These are phyloP conservation scores for Ptyas mucosa DNA, from an alignment of 2,113 vertebrate genomes.

Conservation along the genomic window DNA sequence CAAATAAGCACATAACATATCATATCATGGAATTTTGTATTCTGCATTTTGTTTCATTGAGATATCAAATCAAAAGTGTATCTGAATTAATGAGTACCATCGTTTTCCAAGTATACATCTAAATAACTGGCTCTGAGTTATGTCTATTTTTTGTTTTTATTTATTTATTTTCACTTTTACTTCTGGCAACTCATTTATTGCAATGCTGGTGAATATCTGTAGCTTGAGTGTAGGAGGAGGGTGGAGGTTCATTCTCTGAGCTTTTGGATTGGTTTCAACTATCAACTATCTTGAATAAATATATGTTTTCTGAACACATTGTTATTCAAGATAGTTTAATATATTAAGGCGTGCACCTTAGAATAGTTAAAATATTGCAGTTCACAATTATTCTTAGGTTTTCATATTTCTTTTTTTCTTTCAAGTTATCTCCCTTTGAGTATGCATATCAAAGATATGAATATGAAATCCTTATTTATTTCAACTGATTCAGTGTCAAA, in stretches of 20 bases:
- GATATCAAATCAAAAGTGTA: not conserved
- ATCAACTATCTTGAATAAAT: not conserved
- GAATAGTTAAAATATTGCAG: slow-evolving; percentile 26
- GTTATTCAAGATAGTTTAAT: slow-evolving; percentile 15
- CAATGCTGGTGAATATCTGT: not conserved
- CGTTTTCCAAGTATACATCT: not conserved
- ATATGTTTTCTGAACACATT: not conserved
- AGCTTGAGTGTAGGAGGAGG: not conserved
- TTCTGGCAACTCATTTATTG: slow-evolving; percentile 1
- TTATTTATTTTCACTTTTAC: not conserved
- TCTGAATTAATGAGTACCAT: not conserved
- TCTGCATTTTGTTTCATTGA: not conserved
- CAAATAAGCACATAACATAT: not conserved
- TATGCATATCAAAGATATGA: not conserved
- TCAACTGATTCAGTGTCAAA: slow-evolving; percentile 7
- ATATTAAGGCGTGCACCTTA: slow-evolving; percentile 7
- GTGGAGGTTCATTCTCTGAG: not conserved
- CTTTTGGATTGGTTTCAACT: not conserved
- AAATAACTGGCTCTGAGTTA: not conserved
- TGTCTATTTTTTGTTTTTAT: not conserved
- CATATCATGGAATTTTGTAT: not conserved
- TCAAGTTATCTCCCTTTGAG: slow-evolving; percentile 12
- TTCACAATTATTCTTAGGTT: slow-evolving; percentile 17
- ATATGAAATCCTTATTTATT: slow-evolving; percentile 10
- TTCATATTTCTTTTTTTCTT: slow-evolving; percentile 23